Evolutionary conservation across 2,113 vertebrate genomes (phyloP), one percentile per base, ranked within the genome.

Genomic region (Solea solea): DNA sequence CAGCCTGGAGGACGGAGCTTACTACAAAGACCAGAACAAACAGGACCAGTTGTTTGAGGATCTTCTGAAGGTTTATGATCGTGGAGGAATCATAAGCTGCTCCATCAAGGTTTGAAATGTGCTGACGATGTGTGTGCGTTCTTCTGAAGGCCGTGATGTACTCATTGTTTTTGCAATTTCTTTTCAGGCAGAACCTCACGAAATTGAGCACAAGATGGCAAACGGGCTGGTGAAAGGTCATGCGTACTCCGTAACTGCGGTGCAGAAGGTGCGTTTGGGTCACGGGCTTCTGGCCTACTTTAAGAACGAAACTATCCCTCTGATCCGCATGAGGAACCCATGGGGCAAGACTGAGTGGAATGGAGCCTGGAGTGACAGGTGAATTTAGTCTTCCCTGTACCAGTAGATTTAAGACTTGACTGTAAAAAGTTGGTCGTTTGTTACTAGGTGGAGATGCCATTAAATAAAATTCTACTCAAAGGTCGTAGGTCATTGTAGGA

Each of bases 271-370:
- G 21, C 92, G 89, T 11, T 56, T 98, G 16, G 94, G 95, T 64
- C 93, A 96, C 3, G 94, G 94, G 42, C 90, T 95, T 13, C 0
- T 92, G 2, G 90, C 94, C 15, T 94, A 90, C 74, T 93, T 96
- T 52, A 93, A 93, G 61, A 89, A 94, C 1, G 94, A 97, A 67
- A 97, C 95, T 59, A 83, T 98, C 2, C 94, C 95, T 51, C 92
- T 99, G 93, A 85, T 99, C 83, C 93, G 96, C 69, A 91, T 99
- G 94, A 96, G 97, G 82, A 99, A 99, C 52, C 97, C 97, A 10
- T 95, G 97, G 95, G 97, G 97, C 15, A 94, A 91, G 56, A 96
- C 74, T 0, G 97, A 99, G 78, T 99, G 97, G 97, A 95, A 88
- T 0, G 97, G 97, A 0, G 65, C 96, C 14, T 99, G 97, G 97